A percentile compares a stretch with the other conserved stretches of the same genome.
These are phyloP conservation scores for Oreocharis arfaki DNA, from an alignment of 2,113 vertebrate species.

Conservation along the genomic window DNA sequence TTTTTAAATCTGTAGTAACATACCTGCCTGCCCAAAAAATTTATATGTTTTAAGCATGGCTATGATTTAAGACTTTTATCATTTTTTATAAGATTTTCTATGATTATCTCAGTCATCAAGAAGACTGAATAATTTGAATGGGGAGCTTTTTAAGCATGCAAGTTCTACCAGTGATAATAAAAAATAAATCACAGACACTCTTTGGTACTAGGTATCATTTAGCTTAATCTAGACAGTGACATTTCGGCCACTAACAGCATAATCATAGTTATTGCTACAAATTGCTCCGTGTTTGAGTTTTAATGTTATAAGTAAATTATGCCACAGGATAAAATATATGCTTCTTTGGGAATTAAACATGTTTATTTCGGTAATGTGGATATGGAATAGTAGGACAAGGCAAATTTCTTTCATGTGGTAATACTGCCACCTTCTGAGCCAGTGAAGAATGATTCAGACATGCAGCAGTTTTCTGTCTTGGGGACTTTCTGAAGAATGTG, in stretches of 20 bases:
- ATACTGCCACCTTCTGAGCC: slow-evolving; percentile 91
- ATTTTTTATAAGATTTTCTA: slow-evolving; percentile 50
- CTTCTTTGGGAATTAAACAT: slow-evolving; percentile 80
- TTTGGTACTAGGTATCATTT: slow-evolving; percentile 73
- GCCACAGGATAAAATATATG: slow-evolving; percentile 76
- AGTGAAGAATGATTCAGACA: slow-evolving; percentile 61
- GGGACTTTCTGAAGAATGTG: not conserved
- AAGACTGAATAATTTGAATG: slow-evolving; percentile 57
- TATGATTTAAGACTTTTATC: slow-evolving; percentile 50
- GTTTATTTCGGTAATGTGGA: slow-evolving; percentile 73
- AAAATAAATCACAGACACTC: slow-evolving; percentile 74
- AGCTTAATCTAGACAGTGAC: slow-evolving; percentile 75
- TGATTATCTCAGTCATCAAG: slow-evolving; percentile 21
- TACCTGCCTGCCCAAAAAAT: not conserved
- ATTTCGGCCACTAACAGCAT: slow-evolving; percentile 76
- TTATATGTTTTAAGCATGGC: not conserved
- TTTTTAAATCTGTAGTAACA: not conserved
- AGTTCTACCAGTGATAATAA: slow-evolving; percentile 71
- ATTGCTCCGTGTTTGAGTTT: slow-evolving; percentile 79
- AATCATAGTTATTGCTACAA: slow-evolving; percentile 81
- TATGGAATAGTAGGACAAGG: not conserved
- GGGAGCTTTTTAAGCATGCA: slow-evolving; percentile 62
- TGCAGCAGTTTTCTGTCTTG: not conserved
- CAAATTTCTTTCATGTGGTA: slow-evolving; percentile 75
- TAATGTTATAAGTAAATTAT: slow-evolving; percentile 83